Evolutionary conservation across 92 coral and sea anemone genomes (phyloP).

Genomic region (Epizoanthus scotinus): DNA sequence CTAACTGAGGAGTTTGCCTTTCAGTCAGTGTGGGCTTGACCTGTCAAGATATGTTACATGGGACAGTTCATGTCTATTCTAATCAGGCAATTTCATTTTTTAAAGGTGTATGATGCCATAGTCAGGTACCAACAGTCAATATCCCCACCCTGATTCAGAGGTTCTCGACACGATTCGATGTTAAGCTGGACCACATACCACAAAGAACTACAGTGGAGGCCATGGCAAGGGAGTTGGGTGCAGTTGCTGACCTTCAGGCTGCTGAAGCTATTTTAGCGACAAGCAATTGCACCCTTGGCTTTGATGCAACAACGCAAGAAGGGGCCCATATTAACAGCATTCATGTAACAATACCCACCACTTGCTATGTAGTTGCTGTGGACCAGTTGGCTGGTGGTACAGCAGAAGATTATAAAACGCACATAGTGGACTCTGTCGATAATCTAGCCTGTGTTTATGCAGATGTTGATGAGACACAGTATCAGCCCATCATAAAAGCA

Average conservation of each 20-base stretch:
- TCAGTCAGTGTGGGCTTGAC: too few species aligned
- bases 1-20: too few species aligned
- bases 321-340: too few species aligned
- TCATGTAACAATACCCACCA: too few species aligned
- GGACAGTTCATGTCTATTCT: too few species aligned
- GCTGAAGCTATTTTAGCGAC: background rate
- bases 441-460: constrained; percentile 15
- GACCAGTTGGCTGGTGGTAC: too few species aligned
- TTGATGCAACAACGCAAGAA: too few species aligned
- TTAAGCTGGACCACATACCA: background rate
- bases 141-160: background rate
- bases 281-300: background rate
- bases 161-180: background rate
- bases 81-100: too few species aligned
- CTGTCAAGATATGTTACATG: too few species aligned
- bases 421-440: constrained; percentile 5
- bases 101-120: constrained; percentile 24
- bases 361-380: constrained; percentile 1
- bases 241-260: too few species aligned
- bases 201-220: background rate
- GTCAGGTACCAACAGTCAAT: constrained; percentile 16
- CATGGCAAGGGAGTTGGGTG: background rate
- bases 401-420: background rate
- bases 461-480: background rate
- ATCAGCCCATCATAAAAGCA: background rate